phyloP scores from a whole-genome alignment of 2,797 vertebrate genomes.

The Urophycis tenuis region DNA sequence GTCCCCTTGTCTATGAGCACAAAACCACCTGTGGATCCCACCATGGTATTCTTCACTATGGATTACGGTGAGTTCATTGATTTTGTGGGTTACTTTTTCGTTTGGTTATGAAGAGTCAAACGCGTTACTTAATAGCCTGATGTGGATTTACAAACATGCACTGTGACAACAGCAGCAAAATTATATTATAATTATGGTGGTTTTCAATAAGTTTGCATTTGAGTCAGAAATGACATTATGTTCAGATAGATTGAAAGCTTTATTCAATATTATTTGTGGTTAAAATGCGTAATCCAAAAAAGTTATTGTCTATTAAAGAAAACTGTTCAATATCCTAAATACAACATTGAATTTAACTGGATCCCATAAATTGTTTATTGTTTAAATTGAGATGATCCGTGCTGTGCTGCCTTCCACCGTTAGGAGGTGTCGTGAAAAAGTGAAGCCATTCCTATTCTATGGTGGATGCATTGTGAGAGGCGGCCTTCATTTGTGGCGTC shows the following conservation, averaged over 20 bases:
- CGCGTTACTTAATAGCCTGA: background rate
- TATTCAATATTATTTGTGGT: background rate
- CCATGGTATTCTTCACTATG: conserved; percentile 60
- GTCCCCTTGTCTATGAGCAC: conserved; percentile 34
- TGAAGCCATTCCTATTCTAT: conserved; percentile 5
- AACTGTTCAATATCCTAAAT: background rate
- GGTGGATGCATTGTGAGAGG: conserved; percentile 6
- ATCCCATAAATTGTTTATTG: too few relatives aligned
- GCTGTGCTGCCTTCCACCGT: conserved; percentile 35
- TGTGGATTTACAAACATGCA: background rate
- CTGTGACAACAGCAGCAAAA: background rate
- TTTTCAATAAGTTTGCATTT: background rate
- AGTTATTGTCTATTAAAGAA: background rate
- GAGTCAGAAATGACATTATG: background rate
- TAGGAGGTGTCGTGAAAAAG: conserved; percentile 44
- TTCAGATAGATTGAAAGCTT: background rate
- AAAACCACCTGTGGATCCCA: conserved; percentile 48
- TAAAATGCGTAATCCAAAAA: background rate
- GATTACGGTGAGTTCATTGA: conserved; percentile 64
- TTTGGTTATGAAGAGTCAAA: background rate
- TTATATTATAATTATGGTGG: background rate
- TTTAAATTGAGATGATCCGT: background rate
- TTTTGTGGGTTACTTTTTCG: background rate
- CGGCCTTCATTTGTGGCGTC: background rate
- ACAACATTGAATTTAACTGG: background rate